Evolutionary conservation across 1,140 invertebrate genomes (phyloP), one percentile per base, ranked within the genome.

Genomic region (Ceratosolen fusciceps): DNA sequence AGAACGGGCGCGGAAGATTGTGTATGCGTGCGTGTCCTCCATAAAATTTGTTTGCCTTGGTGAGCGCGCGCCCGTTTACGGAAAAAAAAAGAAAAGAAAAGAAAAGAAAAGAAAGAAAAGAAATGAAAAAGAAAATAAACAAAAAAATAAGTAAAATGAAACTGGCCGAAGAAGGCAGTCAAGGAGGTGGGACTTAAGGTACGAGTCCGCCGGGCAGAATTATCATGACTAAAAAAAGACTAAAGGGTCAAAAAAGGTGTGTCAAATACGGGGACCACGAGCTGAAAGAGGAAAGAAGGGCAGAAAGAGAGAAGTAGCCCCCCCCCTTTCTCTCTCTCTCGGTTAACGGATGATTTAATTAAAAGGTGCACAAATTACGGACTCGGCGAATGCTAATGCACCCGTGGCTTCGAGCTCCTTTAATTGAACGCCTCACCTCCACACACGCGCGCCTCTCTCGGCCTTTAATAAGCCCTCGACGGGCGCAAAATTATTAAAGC

Each of bases 341-440:
- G 88, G 86, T 89, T 88, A 90, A 90, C 90, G 88, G 89, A 90
- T 90, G 90, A 90, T 90, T 89, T 90, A 90, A 90, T 90, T 90
- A 90, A 90, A 89, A 90, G 87, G 86, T 86, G 88, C 90, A 90
- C 89, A 90, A 90, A 90, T 90, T 90, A 90, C 90, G 87, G 88
- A 87, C 86, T 87, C 88, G 88, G 83, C 86, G 83, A 84, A 90
- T 89, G 88, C 88, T 90, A 89, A 90, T 90, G 88, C 85, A 83
- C 85, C 83, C 86, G 83, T 85, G 86, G 84, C 84, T 84, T 86
- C 49, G 21, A n/a, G 24, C 85, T 85, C 84, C 83, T 86, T 89
- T 90, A 90, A 90, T 90, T 90, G 79, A 89, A 87, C 88, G 86
- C 85, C 84, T 85, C 62, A 29, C 10, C 67, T 19, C 26, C 67